These are phyloP conservation scores for Melanophora roralis DNA, from an alignment of 2,888 invertebrate genomes.

Conservation along the genomic window DNA sequence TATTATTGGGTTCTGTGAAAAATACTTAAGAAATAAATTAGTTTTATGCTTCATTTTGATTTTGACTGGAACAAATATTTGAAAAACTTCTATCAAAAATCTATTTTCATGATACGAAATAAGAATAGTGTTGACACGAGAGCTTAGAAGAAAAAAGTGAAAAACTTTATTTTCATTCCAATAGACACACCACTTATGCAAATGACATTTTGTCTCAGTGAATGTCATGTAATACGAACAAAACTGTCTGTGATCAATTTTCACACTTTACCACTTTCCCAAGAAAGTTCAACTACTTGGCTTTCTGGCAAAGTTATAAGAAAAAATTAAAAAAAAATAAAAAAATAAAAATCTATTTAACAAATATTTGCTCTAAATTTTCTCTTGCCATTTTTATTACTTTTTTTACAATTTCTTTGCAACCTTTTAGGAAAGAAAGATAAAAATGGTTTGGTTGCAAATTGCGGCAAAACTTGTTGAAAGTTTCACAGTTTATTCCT, in stretches of 20 bases:
- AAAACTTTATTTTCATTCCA: constrained; percentile 48
- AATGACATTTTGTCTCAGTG: constrained; percentile 52
- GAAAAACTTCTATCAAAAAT: constrained; percentile 52
- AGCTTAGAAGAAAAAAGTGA: constrained; percentile 13
- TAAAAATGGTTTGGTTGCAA: too few relatives aligned
- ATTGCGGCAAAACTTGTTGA: constrained; percentile 48
- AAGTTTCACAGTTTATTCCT: constrained; percentile 50
- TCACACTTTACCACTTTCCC: constrained; percentile 61
- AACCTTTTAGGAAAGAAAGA: background rate
- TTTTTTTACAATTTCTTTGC: constrained; percentile 33
- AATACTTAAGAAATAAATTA: background rate
- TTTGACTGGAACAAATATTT: constrained; percentile 35
- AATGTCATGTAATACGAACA: constrained; percentile 49
- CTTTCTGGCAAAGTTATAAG: constrained; percentile 15
- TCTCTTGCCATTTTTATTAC: constrained; percentile 9
- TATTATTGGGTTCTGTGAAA: too few relatives aligned
- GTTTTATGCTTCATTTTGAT: background rate
- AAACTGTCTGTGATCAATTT: constrained; percentile 63
- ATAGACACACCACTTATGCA: constrained; percentile 55
- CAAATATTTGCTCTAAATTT: constrained; percentile 60
- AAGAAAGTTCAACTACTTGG: constrained; percentile 4
- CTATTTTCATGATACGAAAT: constrained; percentile 51
- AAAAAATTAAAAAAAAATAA: constrained; percentile 36
- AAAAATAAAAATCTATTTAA: constrained; percentile 28
- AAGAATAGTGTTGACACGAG: constrained; percentile 5